Conservation (phyloP, 2,797 vertebrate species). For the Aeoliscus strigatus region DNA sequence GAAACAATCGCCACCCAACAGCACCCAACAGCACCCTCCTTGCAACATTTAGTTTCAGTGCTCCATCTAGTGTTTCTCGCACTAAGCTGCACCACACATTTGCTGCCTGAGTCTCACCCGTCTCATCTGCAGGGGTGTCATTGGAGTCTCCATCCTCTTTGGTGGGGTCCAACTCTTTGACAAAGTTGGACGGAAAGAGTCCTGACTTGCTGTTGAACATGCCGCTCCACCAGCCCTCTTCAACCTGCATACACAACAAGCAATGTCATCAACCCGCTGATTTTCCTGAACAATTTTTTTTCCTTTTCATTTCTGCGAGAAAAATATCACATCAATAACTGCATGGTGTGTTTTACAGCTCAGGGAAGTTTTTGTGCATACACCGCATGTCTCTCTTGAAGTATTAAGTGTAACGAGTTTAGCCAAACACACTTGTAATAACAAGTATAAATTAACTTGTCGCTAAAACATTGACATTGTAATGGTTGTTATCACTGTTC, state of each 20-base stretch:
- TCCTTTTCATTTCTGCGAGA: too few species aligned
- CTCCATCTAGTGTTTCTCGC: neutral
- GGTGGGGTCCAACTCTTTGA: constrained; percentile 84
- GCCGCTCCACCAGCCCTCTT: constrained; percentile 97
- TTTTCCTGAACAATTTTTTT: too few species aligned
- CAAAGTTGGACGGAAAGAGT: constrained; percentile 93
- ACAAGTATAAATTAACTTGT: too few species aligned
- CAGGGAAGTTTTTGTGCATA: too few species aligned
- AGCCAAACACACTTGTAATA: too few species aligned
- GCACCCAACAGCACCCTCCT: neutral
- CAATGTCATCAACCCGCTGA: neutral
- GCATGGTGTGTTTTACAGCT: too few species aligned
- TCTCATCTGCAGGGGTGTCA: constrained; percentile 75
- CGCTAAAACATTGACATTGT: too few species aligned
- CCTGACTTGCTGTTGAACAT: constrained; percentile 80
- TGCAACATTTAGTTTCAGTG: neutral
- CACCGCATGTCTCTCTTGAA: too few species aligned
- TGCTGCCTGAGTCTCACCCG: constrained; percentile 65
- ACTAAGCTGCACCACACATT: neutral
- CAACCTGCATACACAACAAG: constrained; percentile 72
- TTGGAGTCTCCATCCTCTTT: constrained; percentile 78
- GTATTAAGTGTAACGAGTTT: too few species aligned
- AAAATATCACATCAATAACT: neutral
- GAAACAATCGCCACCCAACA: constrained; percentile 1
- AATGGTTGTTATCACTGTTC: too few species aligned